phyloP scores from a whole-genome alignment of 2,113 vertebrate species.

The Castor canadensis region DNA sequence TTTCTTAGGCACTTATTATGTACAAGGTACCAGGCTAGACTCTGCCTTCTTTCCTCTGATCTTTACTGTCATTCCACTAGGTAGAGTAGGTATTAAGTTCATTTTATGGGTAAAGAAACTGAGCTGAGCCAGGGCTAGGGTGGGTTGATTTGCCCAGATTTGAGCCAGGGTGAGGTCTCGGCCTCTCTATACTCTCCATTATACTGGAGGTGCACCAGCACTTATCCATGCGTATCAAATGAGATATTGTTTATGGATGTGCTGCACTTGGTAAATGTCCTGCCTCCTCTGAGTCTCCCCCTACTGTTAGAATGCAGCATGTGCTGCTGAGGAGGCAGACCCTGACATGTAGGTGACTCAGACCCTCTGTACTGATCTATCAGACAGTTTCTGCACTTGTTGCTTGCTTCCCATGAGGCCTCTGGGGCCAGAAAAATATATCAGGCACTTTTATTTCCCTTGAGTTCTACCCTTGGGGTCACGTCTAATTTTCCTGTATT shows the following conservation, averaged over 20 bases:
- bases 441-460: constrained; percentile 56
- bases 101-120: neutral
- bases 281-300: neutral
- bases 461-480: constrained; percentile 34
- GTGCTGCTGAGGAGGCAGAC: neutral
- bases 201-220: neutral
- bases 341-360: neutral
- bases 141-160: neutral
- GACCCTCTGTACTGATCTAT: neutral
- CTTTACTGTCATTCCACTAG: fast-evolving
- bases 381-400: neutral
- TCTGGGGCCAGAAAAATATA: constrained; percentile 60
- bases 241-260: neutral
- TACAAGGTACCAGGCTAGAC: neutral
- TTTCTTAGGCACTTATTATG: neutral
- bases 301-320: neutral
- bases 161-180: neutral
- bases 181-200: neutral
- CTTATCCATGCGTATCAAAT: neutral
- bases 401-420: neutral
- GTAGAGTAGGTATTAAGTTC: neutral
- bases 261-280: neutral
- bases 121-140: neutral
- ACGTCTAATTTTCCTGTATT: constrained; percentile 54
- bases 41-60: neutral